Base-by-base conservation (phyloP, 1,140 invertebrate species). In the Nomia melanderi region DNA sequence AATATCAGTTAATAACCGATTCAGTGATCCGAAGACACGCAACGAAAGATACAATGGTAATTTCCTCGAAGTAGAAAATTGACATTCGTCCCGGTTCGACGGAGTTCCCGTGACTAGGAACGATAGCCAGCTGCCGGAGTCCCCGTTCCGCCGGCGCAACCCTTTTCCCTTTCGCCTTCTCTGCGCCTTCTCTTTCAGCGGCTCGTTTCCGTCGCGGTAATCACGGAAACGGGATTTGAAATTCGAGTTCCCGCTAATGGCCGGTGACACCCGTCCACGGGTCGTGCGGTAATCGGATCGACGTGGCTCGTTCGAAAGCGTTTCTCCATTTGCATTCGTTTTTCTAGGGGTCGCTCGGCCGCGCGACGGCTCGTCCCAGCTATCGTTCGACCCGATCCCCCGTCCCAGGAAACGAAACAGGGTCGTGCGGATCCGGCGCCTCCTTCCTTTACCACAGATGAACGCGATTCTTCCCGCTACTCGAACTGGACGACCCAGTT, bases 201-300 rank as follows among this genome's bases (percentile, higher is more conserved):
- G 29, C 54, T 81, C 73, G 82, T 84, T 84, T 84, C 79, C 79
- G 75, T 47, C 69, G 39, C 72, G 76, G 83, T 85, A 82, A 85
- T 85, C 84, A 85, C 79, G 84, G 84, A 85, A 85, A 82, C 84
- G 63, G 72, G 76, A 82, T 85, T 85, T 85, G 83, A 85, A 85
- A 85, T 85, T 85, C 83, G 79, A 85, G 79, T 78, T 69, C 72
- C 73, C 84, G 54, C 73, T 85, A 85, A 85, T 85, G 83, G 83
- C 59, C 74, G 82, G 75, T 81, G 79, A 85, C 82, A 84, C 62
- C 77, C 71, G 71, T 72, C 80, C 75, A 71, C 71, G 59, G 59
- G 25, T 81, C 54, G 50, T 60, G 57, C 78, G 60, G 56, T 85
- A 84, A 78, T 84, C 82, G 74, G 75, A 85, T 83, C 81, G 81